These are phyloP conservation scores for Drosophila pachea DNA, from an alignment of 1,140 invertebrate genomes.

Conservation along the genomic window DNA sequence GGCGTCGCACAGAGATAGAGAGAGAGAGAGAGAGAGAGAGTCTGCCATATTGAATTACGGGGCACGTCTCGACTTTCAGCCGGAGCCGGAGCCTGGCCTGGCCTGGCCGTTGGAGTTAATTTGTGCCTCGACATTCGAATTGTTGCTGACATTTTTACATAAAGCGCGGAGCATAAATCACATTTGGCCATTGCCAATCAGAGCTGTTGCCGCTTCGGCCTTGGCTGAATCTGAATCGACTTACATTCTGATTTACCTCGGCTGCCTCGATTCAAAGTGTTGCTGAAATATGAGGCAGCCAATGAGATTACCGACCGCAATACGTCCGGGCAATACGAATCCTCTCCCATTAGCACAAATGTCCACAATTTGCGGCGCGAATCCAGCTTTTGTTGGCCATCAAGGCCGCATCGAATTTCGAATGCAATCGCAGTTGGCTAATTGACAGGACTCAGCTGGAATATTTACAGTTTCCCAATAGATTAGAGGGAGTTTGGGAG, in stretches of 20 bases:
- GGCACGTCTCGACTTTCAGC: constrained; percentile 68
- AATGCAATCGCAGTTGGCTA: constrained; percentile 41
- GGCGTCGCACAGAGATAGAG: too few relatives aligned
- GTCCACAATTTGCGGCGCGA: constrained; percentile 56
- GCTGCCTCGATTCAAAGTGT: constrained; percentile 50
- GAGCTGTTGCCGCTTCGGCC: constrained; percentile 34
- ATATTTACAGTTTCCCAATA: too few relatives aligned
- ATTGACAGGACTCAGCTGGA: background rate
- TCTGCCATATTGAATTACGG: constrained; percentile 65
- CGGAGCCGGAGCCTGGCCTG: constrained; percentile 8
- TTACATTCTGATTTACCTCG: constrained; percentile 31
- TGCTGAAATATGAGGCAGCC: constrained; percentile 64
- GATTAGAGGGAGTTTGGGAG: too few relatives aligned
- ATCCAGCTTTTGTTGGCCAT: constrained; percentile 1
- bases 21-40: constrained; percentile 13
- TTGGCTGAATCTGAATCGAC: background rate
- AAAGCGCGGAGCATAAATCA: constrained; percentile 66
- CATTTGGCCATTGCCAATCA: constrained; percentile 62
- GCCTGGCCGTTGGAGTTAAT: constrained; percentile 57
- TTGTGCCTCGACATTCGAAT: constrained; percentile 61
- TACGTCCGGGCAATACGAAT: constrained; percentile 1
- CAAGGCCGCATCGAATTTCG: constrained; percentile 49
- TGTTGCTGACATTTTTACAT: constrained; percentile 72
- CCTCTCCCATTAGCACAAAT: constrained; percentile 64
- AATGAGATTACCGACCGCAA: constrained; percentile 36